Evolutionary conservation across 2,113 vertebrate species (phyloP).

Genomic region (Acanthisitta chloris): DNA sequence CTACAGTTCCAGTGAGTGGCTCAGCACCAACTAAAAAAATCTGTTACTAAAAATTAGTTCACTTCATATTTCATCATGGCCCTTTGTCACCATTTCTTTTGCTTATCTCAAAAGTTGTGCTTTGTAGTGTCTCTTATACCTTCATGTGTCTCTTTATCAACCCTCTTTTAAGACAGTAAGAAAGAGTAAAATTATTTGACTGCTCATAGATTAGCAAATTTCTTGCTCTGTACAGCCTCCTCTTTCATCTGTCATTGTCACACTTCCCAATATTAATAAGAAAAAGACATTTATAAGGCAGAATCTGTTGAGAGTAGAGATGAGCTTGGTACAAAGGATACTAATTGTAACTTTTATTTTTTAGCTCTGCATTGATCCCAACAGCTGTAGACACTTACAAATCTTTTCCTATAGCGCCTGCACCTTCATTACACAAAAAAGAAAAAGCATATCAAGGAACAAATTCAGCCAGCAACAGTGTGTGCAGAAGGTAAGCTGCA

Average conservation of each 20-base stretch:
- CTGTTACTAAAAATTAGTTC: neutral
- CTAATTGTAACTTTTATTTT: slow-evolving; percentile 11
- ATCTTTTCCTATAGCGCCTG: neutral
- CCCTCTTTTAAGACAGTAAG: neutral
- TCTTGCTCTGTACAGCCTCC: neutral
- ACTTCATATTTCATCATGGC: neutral
- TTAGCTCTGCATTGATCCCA: slow-evolving; percentile 3
- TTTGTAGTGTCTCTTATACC: neutral
- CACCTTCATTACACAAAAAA: neutral
- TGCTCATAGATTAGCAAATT: neutral
- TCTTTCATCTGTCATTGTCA: slow-evolving; percentile 12
- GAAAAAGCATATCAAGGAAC: neutral
- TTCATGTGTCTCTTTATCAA: neutral
- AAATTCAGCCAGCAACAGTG: neutral
- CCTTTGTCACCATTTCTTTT: neutral
- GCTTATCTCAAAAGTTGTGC: slow-evolving; percentile 2
- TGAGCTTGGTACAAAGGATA: slow-evolving; percentile 23
- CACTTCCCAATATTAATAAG: neutral
- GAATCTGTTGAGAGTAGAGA: slow-evolving; percentile 19
- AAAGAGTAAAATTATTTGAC: neutral
- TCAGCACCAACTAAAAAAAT: neutral
- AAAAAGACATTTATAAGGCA: neutral
- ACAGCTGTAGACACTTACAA: slow-evolving; percentile 64
- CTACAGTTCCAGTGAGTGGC: neutral
- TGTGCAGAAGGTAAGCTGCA: neutral